Conservation (phyloP, 2,113 vertebrate genomes). For the Barnardius zonarius region DNA sequence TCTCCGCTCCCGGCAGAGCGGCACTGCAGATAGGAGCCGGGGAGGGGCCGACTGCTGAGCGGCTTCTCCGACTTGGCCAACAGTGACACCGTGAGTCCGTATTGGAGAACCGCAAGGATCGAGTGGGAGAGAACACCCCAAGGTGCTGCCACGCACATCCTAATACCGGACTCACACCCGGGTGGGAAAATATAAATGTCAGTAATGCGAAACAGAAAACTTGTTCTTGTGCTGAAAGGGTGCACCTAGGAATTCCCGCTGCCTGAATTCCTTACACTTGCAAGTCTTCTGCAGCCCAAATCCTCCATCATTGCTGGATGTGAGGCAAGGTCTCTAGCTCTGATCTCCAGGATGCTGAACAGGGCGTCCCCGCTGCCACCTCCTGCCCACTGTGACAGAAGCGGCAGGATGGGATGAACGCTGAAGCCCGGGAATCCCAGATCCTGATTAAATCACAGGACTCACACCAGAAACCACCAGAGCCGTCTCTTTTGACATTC, state of each 20-base stretch:
- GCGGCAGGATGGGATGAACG: rapidly evolving
- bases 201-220: rapidly evolving
- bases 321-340: not conserved
- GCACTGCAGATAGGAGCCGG: not conserved
- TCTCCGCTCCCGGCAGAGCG: not conserved
- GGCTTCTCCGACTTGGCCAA: not conserved
- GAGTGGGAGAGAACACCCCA: not conserved
- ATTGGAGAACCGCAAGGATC: not conserved
- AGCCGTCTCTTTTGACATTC: not conserved
- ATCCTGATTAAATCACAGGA: rapidly evolving
- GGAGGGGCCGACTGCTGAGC: not conserved
- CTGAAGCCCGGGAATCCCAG: not conserved
- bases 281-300: not conserved
- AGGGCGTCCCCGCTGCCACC: rapidly evolving
- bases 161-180: rapidly evolving
- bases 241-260: not conserved
- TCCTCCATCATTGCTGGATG: rapidly evolving
- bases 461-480: not conserved
- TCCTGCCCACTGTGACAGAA: not conserved
- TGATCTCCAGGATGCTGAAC: not conserved
- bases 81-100: conserved; percentile 44
- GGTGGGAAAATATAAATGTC: not conserved
- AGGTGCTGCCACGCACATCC: rapidly evolving
- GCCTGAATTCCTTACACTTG: not conserved
- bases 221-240: not conserved